Conservation (phyloP, 1,140 invertebrate genomes). For the Cepaea nemoralis region DNA sequence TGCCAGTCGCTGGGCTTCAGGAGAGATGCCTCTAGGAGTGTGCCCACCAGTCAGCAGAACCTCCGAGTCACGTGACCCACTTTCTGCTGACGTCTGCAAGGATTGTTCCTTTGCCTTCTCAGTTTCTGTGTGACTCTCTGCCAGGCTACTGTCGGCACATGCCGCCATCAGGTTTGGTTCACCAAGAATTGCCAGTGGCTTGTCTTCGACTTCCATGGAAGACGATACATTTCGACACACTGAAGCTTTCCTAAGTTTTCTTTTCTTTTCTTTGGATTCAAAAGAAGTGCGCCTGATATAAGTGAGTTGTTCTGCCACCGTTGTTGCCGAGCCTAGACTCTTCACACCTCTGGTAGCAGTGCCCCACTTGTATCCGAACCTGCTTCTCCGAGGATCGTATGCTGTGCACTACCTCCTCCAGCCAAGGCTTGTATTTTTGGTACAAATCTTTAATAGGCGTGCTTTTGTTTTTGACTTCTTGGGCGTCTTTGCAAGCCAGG, state of each 20-base stretch:
- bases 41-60: neutral
- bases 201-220: too few species aligned
- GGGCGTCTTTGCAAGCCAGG: constrained; percentile 6
- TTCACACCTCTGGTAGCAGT: too few species aligned
- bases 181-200: neutral
- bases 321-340: too few species aligned
- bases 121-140: too few species aligned
- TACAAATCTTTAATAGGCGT: neutral
- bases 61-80: neutral
- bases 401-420: neutral
- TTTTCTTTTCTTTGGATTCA: neutral
- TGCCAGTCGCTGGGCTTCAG: neutral
- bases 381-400: neutral
- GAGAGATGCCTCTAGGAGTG: neutral
- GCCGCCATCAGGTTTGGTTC: too few species aligned
- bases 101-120: neutral
- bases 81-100: neutral
- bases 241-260: neutral
- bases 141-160: too few species aligned
- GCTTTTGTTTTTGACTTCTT: constrained; percentile 11
- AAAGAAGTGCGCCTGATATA: too few species aligned
- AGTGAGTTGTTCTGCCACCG: too few species aligned
- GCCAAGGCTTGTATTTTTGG: constrained; percentile 1
- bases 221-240: too few species aligned
- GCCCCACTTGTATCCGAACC: neutral